Evolutionary conservation across 2,888 invertebrate genomes (phyloP).

Genomic region (Pyrgus malvae): DNA sequence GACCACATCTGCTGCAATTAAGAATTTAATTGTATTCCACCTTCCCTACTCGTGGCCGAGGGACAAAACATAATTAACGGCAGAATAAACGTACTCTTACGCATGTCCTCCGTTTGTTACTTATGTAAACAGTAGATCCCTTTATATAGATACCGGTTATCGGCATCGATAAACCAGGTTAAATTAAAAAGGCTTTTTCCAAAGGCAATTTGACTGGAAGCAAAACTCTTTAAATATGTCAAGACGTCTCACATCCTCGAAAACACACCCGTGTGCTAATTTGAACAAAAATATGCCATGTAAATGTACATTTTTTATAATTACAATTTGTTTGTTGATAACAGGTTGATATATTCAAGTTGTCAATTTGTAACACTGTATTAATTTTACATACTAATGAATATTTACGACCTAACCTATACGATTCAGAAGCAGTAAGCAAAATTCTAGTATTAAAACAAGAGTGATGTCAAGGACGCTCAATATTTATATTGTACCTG

Average conservation of each 20-base stretch:
- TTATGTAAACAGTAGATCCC: conserved; percentile 20
- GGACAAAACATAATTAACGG: conserved; percentile 24
- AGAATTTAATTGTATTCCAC: conserved; percentile 23
- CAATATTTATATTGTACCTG: no score
- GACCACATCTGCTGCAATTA: conserved; percentile 24
- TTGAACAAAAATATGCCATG: no score
- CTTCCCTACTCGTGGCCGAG: conserved; percentile 1
- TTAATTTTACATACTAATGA: conserved; percentile 28
- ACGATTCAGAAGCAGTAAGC: no score
- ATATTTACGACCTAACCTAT: conserved; percentile 1
- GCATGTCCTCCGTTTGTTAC: conserved; percentile 19
- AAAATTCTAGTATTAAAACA: no score
- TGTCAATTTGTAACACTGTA: conserved; percentile 29
- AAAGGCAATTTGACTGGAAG: no score
- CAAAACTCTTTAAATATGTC: no score
- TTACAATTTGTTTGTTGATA: background rate
- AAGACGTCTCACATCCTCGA: no score
- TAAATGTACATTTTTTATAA: background rate
- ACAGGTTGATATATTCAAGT: conserved; percentile 17
- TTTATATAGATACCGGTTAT: conserved; percentile 16
- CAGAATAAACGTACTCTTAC: conserved; percentile 21
- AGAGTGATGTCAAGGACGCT: no score
- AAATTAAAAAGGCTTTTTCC: background rate
- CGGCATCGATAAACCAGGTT: background rate
- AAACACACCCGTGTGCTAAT: no score